Conservation (phyloP, 2,797 vertebrate species). For the Syngnathus rostellatus region DNA sequence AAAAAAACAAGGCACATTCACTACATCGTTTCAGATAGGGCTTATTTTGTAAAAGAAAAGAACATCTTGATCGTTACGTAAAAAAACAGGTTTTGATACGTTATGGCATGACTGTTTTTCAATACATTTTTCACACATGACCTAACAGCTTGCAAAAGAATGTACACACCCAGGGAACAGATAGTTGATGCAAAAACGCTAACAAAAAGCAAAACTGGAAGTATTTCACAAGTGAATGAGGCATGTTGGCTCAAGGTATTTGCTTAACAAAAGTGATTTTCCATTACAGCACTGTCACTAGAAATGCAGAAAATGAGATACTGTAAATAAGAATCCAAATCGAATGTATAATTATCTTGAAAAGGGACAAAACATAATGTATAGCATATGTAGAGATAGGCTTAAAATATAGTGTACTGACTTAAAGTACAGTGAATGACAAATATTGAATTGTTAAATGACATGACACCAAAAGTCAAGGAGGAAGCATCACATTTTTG, state of each 20-base stretch:
- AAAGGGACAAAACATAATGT: background rate
- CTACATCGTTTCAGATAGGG: slow-evolving; percentile 45
- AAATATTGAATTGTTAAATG: background rate
- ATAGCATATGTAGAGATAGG: background rate
- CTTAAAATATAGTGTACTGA: background rate
- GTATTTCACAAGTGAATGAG: slow-evolving; percentile 44
- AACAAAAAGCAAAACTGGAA: slow-evolving; percentile 29
- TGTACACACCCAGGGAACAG: slow-evolving; percentile 84
- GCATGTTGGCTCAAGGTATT: slow-evolving; percentile 20
- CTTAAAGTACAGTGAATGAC: background rate
- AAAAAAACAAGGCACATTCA: slow-evolving; percentile 41
- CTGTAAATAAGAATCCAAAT: background rate
- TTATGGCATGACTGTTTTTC: slow-evolving; percentile 92
- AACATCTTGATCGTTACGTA: slow-evolving; percentile 74
- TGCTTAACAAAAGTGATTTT: slow-evolving; percentile 35
- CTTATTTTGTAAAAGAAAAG: slow-evolving; percentile 27
- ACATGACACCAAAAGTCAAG: background rate
- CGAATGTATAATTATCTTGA: background rate
- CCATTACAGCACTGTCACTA: slow-evolving; percentile 7
- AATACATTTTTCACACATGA: slow-evolving; percentile 93
- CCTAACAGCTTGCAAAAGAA: slow-evolving; percentile 68
- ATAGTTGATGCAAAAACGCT: slow-evolving; percentile 66
- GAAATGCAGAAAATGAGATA: slow-evolving; percentile 3
- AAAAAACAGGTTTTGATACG: slow-evolving; percentile 90
- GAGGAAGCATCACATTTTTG: background rate